These are phyloP conservation scores for Buteo buteo DNA, from an alignment of 2,113 vertebrate genomes.

Conservation along the genomic window DNA sequence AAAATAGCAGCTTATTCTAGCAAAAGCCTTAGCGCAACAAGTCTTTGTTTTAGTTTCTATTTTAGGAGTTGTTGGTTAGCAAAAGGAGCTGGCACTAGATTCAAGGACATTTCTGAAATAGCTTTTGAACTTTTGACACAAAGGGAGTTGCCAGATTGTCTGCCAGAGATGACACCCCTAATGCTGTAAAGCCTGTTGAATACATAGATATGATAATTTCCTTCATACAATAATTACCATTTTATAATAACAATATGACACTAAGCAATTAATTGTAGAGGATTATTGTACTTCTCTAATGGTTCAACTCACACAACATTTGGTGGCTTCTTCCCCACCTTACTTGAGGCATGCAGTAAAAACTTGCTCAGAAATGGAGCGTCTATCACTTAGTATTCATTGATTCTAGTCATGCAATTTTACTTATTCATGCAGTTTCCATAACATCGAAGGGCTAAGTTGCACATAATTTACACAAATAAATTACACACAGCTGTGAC, in stretches of 20 bases:
- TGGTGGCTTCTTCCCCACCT: background rate
- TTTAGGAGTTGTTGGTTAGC: background rate
- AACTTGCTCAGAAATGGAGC: background rate
- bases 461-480: background rate
- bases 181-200: background rate
- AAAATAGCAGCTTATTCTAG: background rate
- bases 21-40: background rate
- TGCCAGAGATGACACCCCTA: background rate
- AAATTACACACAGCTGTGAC: background rate
- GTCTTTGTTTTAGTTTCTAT: background rate
- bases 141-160: background rate
- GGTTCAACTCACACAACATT: background rate
- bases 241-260: background rate
- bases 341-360: background rate
- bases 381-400: background rate
- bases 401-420: background rate
- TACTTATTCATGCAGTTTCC: conserved; percentile 23
- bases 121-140: background rate
- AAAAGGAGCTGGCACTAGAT: background rate
- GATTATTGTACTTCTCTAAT: background rate
- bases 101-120: background rate
- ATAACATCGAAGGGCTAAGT: background rate
- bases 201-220: background rate
- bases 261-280: background rate
- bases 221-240: background rate